Evolutionary conservation across 2,113 vertebrate genomes (phyloP).

Genomic region (Istiophorus platypterus): DNA sequence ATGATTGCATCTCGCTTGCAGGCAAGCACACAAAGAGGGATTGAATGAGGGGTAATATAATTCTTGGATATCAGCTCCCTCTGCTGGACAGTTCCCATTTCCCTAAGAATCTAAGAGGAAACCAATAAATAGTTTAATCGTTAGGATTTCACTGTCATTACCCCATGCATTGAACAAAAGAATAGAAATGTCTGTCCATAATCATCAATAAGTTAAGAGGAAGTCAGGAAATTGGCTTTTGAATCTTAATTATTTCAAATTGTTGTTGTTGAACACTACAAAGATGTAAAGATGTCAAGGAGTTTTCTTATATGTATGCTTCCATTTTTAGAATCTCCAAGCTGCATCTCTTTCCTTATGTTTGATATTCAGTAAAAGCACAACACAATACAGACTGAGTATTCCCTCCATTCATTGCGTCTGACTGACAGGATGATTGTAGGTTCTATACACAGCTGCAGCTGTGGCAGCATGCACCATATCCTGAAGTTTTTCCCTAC

Average conservation of each 20-base stretch:
- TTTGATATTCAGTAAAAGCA: neutral
- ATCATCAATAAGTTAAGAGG: neutral
- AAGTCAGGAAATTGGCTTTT: neutral
- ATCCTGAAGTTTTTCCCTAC: slow-evolving; percentile 21
- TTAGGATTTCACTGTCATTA: neutral
- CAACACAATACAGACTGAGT: neutral
- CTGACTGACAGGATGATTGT: slow-evolving; percentile 54
- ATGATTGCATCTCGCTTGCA: too few species aligned
- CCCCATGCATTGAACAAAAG: neutral
- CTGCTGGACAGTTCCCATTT: slow-evolving; percentile 60
- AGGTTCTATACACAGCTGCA: slow-evolving; percentile 55
- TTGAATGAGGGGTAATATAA: slow-evolving; percentile 32
- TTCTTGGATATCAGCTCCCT: slow-evolving; percentile 73
- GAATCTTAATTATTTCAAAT: neutral
- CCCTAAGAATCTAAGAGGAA: slow-evolving; percentile 1
- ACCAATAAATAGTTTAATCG: neutral
- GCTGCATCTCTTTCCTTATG: neutral
- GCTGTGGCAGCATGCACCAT: slow-evolving; percentile 46
- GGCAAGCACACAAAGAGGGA: neutral
- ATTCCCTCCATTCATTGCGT: slow-evolving; percentile 11
- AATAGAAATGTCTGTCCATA: neutral
- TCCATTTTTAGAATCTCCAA: neutral
- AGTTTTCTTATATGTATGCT: neutral
- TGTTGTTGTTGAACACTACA: neutral
- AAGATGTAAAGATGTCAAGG: neutral